Base-by-base conservation (phyloP, 1,140 invertebrate genomes). In the Micrasema minimum region DNA sequence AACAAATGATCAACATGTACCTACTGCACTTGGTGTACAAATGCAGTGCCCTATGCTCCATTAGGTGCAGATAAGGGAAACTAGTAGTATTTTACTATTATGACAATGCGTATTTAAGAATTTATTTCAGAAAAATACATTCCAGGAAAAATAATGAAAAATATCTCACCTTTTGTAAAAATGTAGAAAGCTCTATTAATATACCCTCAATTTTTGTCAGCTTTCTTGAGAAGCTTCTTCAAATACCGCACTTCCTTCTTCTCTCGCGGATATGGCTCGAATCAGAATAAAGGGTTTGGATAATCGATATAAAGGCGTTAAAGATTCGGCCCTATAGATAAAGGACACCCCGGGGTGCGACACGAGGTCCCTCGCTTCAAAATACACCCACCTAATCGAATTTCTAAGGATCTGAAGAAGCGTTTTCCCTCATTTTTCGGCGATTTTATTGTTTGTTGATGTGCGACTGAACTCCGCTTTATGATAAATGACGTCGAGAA, bases 301-400 rank as follows among this genome's bases (percentile, higher is more conserved):
- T 62, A 62, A 62, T 62, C 59, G 20, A 62, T 62, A 62, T 62
- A 62, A 45, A 20, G 59, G 59, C 59, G 59, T 62, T 59, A 46
- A 62, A 46, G 59, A 62, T 50, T 66, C 31, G 22, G 16, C 62
- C 62, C 62, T 26, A 14, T 22, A 66, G 62, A 66, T 66, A 66
- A 66, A 66, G 31, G 46, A 9, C 46, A 14, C 62, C 62, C 62
- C 12, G 45, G 43, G 46, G 59, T 7, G 38, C 59, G 16, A 45
- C 41, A 31, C 59, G 41, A 18, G 59, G 22, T n/a, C 20, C 38
- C 43, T 26, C 41, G 22, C 43, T 64, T 22, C 35, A 59, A 59
- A 59, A 18, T 38, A 41, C 55, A 38, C 55, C 53, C 16, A 57
- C 55, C 5, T 59, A 35, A 38, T 41, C 55, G 55, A n/a, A 41